phyloP scores from a whole-genome alignment of 2,113 vertebrate genomes.

The Camarhynchus parvulus region DNA sequence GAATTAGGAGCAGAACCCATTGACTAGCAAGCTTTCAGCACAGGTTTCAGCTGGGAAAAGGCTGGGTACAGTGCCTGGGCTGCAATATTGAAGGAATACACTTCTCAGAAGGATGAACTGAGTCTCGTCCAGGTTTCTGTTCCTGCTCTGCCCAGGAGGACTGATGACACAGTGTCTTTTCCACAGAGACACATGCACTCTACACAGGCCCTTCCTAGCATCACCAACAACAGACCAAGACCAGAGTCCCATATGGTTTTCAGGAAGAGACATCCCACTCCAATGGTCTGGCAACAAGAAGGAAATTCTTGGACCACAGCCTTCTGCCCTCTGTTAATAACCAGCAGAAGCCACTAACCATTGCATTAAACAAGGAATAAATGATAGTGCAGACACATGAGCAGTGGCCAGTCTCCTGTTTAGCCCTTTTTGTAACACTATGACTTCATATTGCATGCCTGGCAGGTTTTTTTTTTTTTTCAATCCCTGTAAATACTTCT shows the following conservation, averaged over 20 bases:
- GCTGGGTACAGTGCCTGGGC: not conserved
- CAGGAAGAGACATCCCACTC: not conserved
- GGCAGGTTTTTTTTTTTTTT: not conserved
- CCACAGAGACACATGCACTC: not conserved
- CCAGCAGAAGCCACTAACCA: not conserved
- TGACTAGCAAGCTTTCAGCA: not conserved
- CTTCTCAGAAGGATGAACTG: not conserved
- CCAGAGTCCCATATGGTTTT: not conserved
- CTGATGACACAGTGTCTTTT: accelerated
- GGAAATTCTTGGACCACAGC: not conserved
- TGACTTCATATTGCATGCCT: not conserved
- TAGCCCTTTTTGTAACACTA: not conserved
- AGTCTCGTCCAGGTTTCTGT: not conserved
- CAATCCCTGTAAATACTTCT: not conserved
- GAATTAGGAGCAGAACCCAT: not conserved
- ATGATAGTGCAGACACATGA: not conserved
- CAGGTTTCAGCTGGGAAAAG: not conserved
- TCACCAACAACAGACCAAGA: not conserved
- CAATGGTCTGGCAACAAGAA: not conserved
- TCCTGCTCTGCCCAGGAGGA: not conserved
- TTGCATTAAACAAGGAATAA: not conserved
- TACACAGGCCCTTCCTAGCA: not conserved
- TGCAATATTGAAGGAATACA: not conserved
- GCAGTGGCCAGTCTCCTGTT: not conserved
- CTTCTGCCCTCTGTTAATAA: not conserved